These are phyloP conservation scores for Lampropteryx suffumata DNA, from an alignment of 2,888 invertebrate genomes.

Conservation along the genomic window DNA sequence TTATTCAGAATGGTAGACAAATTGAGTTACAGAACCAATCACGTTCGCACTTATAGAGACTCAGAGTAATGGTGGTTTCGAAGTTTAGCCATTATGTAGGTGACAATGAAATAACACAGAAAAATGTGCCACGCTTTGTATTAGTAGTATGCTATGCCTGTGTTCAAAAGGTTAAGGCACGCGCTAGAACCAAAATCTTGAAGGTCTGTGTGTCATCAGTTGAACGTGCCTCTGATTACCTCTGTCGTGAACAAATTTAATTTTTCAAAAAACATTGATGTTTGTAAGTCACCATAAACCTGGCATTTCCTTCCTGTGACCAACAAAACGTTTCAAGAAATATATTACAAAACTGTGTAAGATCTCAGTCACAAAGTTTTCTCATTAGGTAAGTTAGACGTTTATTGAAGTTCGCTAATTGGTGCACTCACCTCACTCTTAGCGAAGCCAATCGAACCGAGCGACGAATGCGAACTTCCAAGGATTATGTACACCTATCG, in stretches of 20 bases:
- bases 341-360: slow-evolving; percentile 39
- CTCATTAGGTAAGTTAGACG: slow-evolving; percentile 52
- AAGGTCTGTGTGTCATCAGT: too few species aligned
- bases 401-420: slow-evolving; percentile 45
- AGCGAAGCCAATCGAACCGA: slow-evolving; percentile 39
- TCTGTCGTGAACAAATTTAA: too few species aligned
- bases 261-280: neutral
- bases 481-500: neutral
- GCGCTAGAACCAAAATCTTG: too few species aligned
- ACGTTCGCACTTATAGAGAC: slow-evolving; percentile 36
- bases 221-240: too few species aligned
- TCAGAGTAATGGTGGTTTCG: too few species aligned
- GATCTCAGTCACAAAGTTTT: slow-evolving; percentile 44
- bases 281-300: neutral
- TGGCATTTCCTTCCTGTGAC: slow-evolving; percentile 3
- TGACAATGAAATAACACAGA: too few species aligned
- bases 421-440: slow-evolving; percentile 38
- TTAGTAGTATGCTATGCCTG: too few species aligned
- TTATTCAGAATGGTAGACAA: slow-evolving; percentile 37
- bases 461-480: slow-evolving; percentile 14
- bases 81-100: too few species aligned
- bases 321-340: slow-evolving; percentile 21
- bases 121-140: too few species aligned
- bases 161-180: too few species aligned
- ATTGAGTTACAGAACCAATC: slow-evolving; percentile 54